These are phyloP conservation scores for Chymomyza fuscimana DNA, from an alignment of 2,888 invertebrate species.

Conservation along the genomic window DNA sequence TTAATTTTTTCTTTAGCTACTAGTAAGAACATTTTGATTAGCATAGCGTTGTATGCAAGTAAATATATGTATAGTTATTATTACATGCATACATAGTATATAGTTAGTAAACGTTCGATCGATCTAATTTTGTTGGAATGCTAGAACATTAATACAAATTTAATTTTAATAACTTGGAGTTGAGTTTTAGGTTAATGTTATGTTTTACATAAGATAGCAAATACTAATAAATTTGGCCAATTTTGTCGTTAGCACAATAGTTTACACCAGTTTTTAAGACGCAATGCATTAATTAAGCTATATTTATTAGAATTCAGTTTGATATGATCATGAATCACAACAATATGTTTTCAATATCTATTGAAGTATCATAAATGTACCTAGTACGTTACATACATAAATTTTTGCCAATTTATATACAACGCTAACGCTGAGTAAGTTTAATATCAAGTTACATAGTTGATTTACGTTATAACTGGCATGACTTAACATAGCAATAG, in stretches of 20 bases:
- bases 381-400: conserved; percentile 5
- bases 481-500: conserved; percentile 32
- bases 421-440: conserved; percentile 18
- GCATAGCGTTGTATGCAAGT: background rate
- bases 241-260: conserved; percentile 42
- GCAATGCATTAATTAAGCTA: conserved; percentile 50
- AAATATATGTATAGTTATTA: conserved; percentile 25
- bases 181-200: conserved; percentile 3
- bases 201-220: background rate
- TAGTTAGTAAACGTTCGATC: conserved; percentile 38
- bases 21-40: conserved; percentile 36
- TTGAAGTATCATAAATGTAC: conserved; percentile 4
- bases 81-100: conserved; percentile 23
- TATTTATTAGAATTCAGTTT: conserved; percentile 27
- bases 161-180: background rate
- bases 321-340: conserved; percentile 72
- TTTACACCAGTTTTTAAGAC: conserved; percentile 35
- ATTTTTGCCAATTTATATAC: conserved; percentile 9
- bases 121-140: conserved; percentile 56
- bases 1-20: conserved; percentile 11
- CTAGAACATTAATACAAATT: conserved; percentile 2
- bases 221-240: conserved; percentile 53
- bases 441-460: conserved; percentile 6
- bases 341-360: conserved; percentile 58
- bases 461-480: conserved; percentile 6